A percentile compares a stretch with the other conserved stretches of the same genome.
phyloP scores from a whole-genome alignment of 2,888 invertebrate genomes.

The Napeogenes sylphis region DNA sequence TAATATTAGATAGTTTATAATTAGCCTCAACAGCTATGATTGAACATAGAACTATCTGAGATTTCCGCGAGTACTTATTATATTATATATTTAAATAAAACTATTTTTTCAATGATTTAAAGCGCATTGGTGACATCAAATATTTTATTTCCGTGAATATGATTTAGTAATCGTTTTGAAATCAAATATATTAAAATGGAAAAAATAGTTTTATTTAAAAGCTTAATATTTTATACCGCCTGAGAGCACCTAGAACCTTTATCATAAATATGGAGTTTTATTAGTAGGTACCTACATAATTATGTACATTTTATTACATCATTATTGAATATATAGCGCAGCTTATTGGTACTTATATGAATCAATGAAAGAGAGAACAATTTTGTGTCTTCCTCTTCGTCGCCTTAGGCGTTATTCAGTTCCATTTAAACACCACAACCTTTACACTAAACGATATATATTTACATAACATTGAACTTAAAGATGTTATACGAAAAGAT shows the following conservation, averaged over 20 bases:
- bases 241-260: constrained; percentile 5
- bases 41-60: background rate
- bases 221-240: background rate
- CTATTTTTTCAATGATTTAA: too few relatives aligned
- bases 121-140: too few relatives aligned
- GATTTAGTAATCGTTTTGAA: too few relatives aligned
- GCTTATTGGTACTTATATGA: constrained; percentile 43
- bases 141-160: too few relatives aligned
- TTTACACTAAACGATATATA: constrained; percentile 31
- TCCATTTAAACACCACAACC: constrained; percentile 45
- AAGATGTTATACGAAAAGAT: constrained; percentile 67
- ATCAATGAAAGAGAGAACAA: constrained; percentile 48
- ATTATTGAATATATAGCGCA: constrained; percentile 46
- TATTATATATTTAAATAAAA: too few relatives aligned
- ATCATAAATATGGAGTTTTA: constrained; percentile 18
- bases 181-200: too few relatives aligned
- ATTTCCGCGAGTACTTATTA: background rate
- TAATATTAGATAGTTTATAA: background rate
- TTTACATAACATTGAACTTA: constrained; percentile 29
- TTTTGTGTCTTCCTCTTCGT: constrained; percentile 39
- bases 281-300: constrained; percentile 25
- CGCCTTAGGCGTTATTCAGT: constrained; percentile 58
- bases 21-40: background rate
- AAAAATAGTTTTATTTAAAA: too few relatives aligned
- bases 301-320: constrained; percentile 71